Base-by-base conservation (phyloP, 2,888 invertebrate species). In the Cenopis cana region DNA sequence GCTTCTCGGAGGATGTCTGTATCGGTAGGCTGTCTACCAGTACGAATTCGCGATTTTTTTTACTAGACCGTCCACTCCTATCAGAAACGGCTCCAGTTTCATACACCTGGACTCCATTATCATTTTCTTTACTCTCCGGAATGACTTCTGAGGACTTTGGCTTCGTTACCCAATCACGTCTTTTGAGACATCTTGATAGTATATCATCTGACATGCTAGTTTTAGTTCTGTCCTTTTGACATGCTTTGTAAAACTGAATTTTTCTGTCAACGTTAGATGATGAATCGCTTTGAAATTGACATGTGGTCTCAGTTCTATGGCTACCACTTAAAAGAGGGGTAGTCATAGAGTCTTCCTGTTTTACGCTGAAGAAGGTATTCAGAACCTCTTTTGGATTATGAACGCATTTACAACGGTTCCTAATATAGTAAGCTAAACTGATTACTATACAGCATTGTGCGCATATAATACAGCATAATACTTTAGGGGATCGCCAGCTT, bases 181-280 rank as follows among this genome's bases (percentile, higher is more conserved):
- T 82, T 3, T 85, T 90, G 6, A 93, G 54, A 72, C 90, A 93
- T 82, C 93, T 93, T 0, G 89, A 84, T 50, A 93, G 72, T 17
- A 93, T 91, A 75, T 93, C 93, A 69, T 93, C 93, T 0, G 93
- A 91, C 81, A 91, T 82, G 67, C 88, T 85, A 1, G 83, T 74
- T 76, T 89, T 88, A 0, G 80, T 73, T 17, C 77, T 77, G 46
- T 89, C 85, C 60, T 88, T 89, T 50, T 89, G 88, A 50, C 89
- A 90, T 0, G 93, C 86, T 75, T 91, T 90, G 69, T 93, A 93
- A 68, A 89, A 89, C 79, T 85, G 87, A 1, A 90, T 87, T 73
- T 85, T 90, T 38, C 86, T 87, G 52, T 90, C 86, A 0, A 85
- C 78, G 49, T 88, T 84, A 17, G 73, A 78, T 0, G 87, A 87